Percentiles rank a stretch among this genome's conserved stretches.
These are phyloP conservation scores for Antitype chi DNA, from an alignment of 2,888 invertebrate genomes.

Conservation along the genomic window DNA sequence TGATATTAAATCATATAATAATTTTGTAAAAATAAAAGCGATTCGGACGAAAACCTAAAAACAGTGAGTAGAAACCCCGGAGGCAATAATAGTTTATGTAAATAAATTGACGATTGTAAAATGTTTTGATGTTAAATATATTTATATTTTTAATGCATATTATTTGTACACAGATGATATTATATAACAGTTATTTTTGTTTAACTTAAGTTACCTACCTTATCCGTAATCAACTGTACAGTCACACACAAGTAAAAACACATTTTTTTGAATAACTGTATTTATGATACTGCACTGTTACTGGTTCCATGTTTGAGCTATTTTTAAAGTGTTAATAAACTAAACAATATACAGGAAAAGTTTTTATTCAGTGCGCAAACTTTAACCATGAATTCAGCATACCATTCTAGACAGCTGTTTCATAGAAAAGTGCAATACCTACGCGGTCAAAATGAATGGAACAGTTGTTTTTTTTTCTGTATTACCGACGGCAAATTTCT, in stretches of 20 bases:
- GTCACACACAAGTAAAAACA: slow-evolving; percentile 17
- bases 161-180: slow-evolving; percentile 43
- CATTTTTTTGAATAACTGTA: background rate
- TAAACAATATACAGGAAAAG: background rate
- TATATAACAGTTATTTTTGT: slow-evolving; percentile 27
- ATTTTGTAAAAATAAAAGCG: slow-evolving; percentile 1
- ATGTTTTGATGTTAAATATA: slow-evolving; percentile 23
- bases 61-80: slow-evolving; percentile 27
- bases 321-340: background rate
- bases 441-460: no score
- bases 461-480: no score
- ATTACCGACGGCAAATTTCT: no score
- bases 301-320: background rate
- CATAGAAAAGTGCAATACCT: no score
- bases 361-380: no score
- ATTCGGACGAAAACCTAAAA: slow-evolving; percentile 9
- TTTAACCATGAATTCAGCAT: no score
- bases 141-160: background rate
- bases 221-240: slow-evolving; percentile 25
- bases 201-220: slow-evolving; percentile 25
- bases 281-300: background rate
- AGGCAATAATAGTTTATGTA: slow-evolving; percentile 10
- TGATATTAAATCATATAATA: slow-evolving; percentile 9
- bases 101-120: slow-evolving; percentile 28
- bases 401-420: no score